These are phyloP conservation scores for Ganaspis brasiliensis DNA, from an alignment of 2,888 invertebrate species.

Conservation along the genomic window DNA sequence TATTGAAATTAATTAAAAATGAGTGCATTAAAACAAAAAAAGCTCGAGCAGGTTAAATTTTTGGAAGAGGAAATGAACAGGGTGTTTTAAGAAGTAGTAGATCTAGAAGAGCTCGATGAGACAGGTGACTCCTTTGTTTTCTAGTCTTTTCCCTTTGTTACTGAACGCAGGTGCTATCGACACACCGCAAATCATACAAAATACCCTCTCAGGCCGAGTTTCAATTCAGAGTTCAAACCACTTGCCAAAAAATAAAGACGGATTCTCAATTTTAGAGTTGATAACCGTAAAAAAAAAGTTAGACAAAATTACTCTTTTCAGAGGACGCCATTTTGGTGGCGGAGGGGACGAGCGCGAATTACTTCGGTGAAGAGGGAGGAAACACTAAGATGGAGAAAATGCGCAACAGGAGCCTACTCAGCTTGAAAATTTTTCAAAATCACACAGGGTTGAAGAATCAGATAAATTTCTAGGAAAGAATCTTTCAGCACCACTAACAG, in stretches of 20 bases:
- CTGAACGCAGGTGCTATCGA: background rate
- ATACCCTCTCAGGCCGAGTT: background rate
- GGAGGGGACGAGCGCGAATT: too few relatives aligned
- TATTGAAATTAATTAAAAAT: background rate
- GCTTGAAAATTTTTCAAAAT: conserved; percentile 3
- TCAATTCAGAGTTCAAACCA: conserved; percentile 8
- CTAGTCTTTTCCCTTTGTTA: background rate
- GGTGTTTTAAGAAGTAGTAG: background rate
- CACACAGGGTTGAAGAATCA: background rate
- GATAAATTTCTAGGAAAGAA: background rate
- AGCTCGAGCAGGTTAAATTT: background rate
- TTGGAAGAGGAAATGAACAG: conserved; percentile 4
- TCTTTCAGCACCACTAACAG: background rate
- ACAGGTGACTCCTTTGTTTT: background rate
- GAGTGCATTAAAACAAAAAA: background rate
- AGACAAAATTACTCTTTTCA: background rate
- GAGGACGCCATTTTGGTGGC: background rate
- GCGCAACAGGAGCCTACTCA: background rate
- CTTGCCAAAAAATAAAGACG: conserved; percentile 5
- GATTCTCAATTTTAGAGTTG: conserved; percentile 1
- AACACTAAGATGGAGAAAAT: background rate
- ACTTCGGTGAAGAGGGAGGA: background rate
- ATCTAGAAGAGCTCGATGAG: background rate
- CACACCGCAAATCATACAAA: background rate
- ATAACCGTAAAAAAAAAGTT: background rate